Conservation (phyloP, 2,797 vertebrate genomes). For the Rhadinocentrus ornatus region DNA sequence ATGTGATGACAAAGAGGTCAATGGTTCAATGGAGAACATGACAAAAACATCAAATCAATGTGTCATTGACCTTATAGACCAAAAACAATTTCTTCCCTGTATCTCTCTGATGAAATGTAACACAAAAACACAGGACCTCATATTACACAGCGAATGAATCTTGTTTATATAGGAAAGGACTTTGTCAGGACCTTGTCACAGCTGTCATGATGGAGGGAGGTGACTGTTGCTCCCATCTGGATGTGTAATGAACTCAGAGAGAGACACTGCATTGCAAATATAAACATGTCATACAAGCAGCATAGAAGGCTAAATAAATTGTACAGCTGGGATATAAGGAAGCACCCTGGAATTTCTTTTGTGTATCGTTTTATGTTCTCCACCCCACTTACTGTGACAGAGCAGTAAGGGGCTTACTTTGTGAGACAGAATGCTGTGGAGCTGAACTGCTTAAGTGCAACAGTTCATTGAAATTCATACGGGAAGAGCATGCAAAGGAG, state of each 20-base stretch:
- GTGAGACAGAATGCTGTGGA: slow-evolving; percentile 34
- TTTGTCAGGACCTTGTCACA: slow-evolving; percentile 56
- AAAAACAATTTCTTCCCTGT: slow-evolving; percentile 49
- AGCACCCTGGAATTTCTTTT: slow-evolving; percentile 31
- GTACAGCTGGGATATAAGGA: slow-evolving; percentile 18
- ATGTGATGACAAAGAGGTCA: slow-evolving; percentile 52
- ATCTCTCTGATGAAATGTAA: slow-evolving; percentile 38
- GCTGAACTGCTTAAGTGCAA: slow-evolving; percentile 54
- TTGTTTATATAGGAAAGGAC: slow-evolving; percentile 44
- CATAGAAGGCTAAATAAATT: slow-evolving; percentile 33
- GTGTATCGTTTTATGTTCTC: slow-evolving; percentile 36
- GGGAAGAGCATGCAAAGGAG: slow-evolving; percentile 49
- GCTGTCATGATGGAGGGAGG: slow-evolving; percentile 52
- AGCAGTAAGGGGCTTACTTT: slow-evolving; percentile 32
- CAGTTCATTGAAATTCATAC: slow-evolving; percentile 72
- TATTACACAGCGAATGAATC: slow-evolving; percentile 25
- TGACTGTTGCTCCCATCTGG: slow-evolving; percentile 63
- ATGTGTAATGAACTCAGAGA: slow-evolving; percentile 54
- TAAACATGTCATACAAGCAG: slow-evolving; percentile 37
- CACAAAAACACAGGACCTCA: slow-evolving; percentile 37
- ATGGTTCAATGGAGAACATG: slow-evolving; percentile 36
- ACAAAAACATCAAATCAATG: slow-evolving; percentile 52
- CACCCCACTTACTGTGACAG: slow-evolving; percentile 34
- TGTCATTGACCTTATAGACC: slow-evolving; percentile 47
- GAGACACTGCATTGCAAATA: slow-evolving; percentile 42